These are phyloP conservation scores for Menura novaehollandiae DNA, from an alignment of 2,113 vertebrate species.

Conservation along the genomic window DNA sequence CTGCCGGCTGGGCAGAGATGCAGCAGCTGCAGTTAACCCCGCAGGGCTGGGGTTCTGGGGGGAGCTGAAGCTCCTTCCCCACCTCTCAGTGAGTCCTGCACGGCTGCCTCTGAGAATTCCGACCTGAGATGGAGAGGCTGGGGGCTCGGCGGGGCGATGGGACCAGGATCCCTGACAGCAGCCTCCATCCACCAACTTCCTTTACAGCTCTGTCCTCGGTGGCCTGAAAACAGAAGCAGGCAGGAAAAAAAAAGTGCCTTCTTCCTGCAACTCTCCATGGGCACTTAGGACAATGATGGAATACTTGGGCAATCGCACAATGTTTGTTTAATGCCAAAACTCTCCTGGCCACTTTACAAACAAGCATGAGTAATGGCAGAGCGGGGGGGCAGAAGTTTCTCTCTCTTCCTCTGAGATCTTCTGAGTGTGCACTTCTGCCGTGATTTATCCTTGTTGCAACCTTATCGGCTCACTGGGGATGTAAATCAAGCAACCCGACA, in stretches of 20 bases:
- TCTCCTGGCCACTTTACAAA: background rate
- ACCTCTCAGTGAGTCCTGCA: background rate
- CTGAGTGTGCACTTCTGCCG: slow-evolving; percentile 17
- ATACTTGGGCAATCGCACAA: background rate
- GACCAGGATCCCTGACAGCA: background rate
- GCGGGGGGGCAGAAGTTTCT: background rate
- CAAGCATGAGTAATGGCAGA: slow-evolving; percentile 20
- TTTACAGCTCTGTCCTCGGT: background rate
- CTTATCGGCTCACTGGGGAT: slow-evolving; percentile 7
- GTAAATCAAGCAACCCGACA: slow-evolving; percentile 28
- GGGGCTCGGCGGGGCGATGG: rapidly evolving
- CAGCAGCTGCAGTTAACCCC: rapidly evolving
- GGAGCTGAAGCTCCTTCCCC: background rate
- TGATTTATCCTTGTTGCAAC: slow-evolving; percentile 54
- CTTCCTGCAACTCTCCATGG: background rate
- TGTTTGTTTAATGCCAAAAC: slow-evolving; percentile 34
- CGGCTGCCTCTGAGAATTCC: rapidly evolving
- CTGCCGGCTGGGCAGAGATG: background rate
- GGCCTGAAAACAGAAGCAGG: background rate
- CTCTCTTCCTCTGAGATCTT: slow-evolving; percentile 17
- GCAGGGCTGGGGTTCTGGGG: background rate
- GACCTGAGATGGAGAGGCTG: background rate
- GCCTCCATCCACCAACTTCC: background rate
- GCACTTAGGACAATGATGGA: background rate
- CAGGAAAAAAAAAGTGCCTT: background rate